Base-by-base conservation (phyloP, 2,888 invertebrate genomes). In the Chloroclysta siterata region DNA sequence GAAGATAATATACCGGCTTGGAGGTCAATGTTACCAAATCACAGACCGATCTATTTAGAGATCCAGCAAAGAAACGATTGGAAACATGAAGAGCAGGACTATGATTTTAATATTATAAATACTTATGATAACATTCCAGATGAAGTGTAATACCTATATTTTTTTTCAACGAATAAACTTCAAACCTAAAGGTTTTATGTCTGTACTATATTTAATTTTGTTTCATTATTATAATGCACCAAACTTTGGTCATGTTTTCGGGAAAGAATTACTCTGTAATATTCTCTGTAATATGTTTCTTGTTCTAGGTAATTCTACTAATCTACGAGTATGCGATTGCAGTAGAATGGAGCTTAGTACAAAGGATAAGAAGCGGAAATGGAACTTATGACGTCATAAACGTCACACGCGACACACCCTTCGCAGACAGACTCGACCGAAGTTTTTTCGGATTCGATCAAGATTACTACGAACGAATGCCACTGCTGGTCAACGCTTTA, bases 271-370 rank as follows among this genome's bases (percentile, higher is more conserved):
- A 44, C 8, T 33, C 5, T 33, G 8, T 33, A 33, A 15, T 42
- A 48, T 59, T 14, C 8, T n/a, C n/a, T n/a, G n/a, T n/a, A n/a
- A n/a, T n/a, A 15, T 13, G 13, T 17, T 57, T 8, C 41, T 60
- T 66, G 74, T 90, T 92, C 59, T 90, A 93, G 92, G 85, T 89
- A 84, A 89, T 92, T 87, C 85, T 93, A 84, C 89, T 93, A 71
- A 90, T 92, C 86, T 93, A 90, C 83, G 93, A 93, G 80, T 90
- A 92, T 77, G 81, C 86, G 77, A 89, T 92, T 84, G 89, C 88
- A 75, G 89, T 90, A 87, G 91, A 90, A 87, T 86, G 87, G 75
- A 87, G 76, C 72, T 74, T 81, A 87, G 86, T 89, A 89, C 89
- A 89, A 88, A 89, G 73, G 60, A 82, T 68, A 60, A 80, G 72